A percentile compares a stretch with the other conserved stretches of the same genome.
These are phyloP conservation scores for Hippopotamus amphibius DNA, from an alignment of 2,113 vertebrate genomes.

Conservation along the genomic window DNA sequence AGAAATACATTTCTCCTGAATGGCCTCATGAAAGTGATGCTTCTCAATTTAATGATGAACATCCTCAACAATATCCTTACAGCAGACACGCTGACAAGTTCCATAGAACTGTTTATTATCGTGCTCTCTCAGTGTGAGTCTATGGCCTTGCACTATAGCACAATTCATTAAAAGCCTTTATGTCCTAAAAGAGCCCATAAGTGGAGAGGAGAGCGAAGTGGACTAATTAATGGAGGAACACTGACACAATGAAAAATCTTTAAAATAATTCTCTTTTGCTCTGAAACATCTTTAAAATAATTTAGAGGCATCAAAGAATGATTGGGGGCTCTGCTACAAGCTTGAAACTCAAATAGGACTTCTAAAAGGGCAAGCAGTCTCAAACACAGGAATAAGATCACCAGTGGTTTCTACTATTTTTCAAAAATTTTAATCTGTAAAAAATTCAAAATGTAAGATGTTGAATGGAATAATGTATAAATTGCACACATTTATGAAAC, in stretches of 20 bases:
- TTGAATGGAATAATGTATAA: constrained; percentile 10
- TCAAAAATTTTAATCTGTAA: not conserved
- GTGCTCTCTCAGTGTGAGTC: not conserved
- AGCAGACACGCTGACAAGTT: not conserved
- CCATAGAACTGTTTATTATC: not conserved
- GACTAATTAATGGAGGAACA: not conserved
- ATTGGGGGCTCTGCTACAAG: not conserved
- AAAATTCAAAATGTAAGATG: not conserved
- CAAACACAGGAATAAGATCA: not conserved
- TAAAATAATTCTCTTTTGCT: constrained; percentile 13
- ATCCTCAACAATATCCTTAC: not conserved
- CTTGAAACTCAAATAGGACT: constrained; percentile 7
- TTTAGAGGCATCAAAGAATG: constrained; percentile 24
- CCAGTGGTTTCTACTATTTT: not conserved
- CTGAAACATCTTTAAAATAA: constrained; percentile 56
- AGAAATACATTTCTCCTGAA: not conserved
- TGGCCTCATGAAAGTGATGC: not conserved
- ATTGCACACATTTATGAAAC: not conserved
- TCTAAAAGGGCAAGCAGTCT: not conserved
- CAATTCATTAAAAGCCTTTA: constrained; percentile 34
- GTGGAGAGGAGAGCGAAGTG: not conserved
- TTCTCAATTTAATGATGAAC: not conserved
- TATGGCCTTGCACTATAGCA: not conserved
- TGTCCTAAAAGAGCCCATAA: not conserved
- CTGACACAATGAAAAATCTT: constrained; percentile 20